Percentiles rank a stretch among this genome's conserved stretches.
phyloP scores from a whole-genome alignment of 92 coral and sea anemone species.

The Porites evermanni region DNA sequence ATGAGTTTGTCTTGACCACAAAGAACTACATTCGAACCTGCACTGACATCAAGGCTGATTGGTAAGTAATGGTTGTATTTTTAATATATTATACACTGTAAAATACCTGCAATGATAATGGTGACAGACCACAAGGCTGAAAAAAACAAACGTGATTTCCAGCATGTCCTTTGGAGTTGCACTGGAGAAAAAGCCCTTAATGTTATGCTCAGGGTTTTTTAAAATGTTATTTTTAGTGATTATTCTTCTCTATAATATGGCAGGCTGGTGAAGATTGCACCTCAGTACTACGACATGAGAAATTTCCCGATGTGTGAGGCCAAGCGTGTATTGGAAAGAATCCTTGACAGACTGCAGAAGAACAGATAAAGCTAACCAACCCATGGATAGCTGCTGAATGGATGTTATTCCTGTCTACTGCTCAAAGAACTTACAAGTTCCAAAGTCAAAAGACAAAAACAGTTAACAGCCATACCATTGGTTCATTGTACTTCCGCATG shows the following conservation, averaged over 20 bases:
- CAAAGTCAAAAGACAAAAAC: no score
- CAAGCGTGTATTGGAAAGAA: slow-evolving; percentile 94
- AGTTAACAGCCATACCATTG: background rate
- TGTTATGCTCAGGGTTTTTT: no score
- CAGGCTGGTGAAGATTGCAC: slow-evolving; percentile 94
- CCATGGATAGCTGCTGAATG: background rate
- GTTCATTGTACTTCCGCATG: no score
- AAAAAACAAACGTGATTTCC: no score
- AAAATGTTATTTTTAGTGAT: no score
- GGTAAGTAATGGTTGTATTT: slow-evolving; percentile 60
- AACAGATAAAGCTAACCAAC: slow-evolving; percentile 18
- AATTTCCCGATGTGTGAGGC: slow-evolving; percentile 99
- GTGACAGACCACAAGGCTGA: no score
- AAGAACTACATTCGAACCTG: slow-evolving; percentile 99
- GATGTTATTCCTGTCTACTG: no score
- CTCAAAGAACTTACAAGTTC: background rate
- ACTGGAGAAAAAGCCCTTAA: no score
- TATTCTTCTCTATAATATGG: no score
- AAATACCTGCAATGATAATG: no score
- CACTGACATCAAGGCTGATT: slow-evolving; percentile 98
- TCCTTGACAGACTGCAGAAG: slow-evolving; percentile 80
- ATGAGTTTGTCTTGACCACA: slow-evolving; percentile 99
- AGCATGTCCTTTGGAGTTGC: no score
- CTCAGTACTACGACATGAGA: slow-evolving; percentile 98
- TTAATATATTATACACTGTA: background rate